Evolutionary conservation across 2,113 vertebrate species (phyloP).

Genomic region (Stegostoma tigrinum): DNA sequence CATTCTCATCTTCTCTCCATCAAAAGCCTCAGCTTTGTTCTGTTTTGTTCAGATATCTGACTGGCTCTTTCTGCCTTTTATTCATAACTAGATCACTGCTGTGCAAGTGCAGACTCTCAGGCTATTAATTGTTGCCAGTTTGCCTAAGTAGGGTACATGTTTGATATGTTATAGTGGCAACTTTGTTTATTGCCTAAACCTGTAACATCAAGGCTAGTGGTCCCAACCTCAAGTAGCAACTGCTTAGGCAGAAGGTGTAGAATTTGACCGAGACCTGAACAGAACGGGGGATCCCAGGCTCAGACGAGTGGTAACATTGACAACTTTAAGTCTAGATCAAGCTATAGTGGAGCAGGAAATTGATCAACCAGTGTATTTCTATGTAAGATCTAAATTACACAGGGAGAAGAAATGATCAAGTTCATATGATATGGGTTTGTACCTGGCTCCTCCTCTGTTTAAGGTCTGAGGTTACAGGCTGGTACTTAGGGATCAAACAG

Average conservation of each 20-base stretch:
- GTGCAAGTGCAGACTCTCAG: not conserved
- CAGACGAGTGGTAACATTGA: not conserved
- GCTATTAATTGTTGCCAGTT: not conserved
- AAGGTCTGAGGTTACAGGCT: not conserved
- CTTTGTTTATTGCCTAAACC: not conserved
- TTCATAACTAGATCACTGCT: not conserved
- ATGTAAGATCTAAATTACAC: not conserved
- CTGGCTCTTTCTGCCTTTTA: not conserved
- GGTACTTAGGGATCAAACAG: not conserved
- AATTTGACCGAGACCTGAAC: not conserved
- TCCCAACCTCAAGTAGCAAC: not conserved
- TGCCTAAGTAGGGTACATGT: not conserved
- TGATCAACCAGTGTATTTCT: not conserved
- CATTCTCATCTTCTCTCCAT: not conserved
- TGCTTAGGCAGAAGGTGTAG: not conserved
- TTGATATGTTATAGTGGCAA: not conserved
- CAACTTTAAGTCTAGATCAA: not conserved
- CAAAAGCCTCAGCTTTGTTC: not conserved
- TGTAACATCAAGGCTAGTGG: not conserved
- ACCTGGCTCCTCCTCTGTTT: not conserved
- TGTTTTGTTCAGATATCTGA: not conserved
- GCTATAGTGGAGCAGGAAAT: not conserved
- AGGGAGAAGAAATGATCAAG: not conserved
- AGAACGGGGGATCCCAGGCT: not conserved
- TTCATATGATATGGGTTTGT: not conserved